A percentile compares a stretch with the other conserved stretches of the same genome.
Evolutionary conservation across 2,888 invertebrate species (phyloP).

Genomic region (Drosophila atroscutellata): DNA sequence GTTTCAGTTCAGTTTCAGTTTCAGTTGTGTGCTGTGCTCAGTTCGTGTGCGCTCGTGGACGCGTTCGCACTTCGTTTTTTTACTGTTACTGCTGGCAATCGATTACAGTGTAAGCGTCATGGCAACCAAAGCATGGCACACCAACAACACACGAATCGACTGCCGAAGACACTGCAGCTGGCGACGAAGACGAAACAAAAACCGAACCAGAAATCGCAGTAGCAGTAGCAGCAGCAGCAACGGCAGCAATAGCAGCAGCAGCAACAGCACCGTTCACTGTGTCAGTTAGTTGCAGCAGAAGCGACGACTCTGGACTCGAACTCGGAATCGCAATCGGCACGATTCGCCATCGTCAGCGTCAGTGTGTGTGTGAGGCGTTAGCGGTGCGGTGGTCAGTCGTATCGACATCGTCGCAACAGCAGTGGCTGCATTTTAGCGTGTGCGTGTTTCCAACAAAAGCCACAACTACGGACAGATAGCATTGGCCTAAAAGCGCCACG

Average conservation of each 20-base stretch:
- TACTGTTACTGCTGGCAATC: constrained; percentile 47
- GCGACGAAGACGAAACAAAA: constrained; percentile 23
- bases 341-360: constrained; percentile 11
- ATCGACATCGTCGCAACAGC: constrained; percentile 53
- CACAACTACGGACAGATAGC: constrained; percentile 84
- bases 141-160: constrained; percentile 12
- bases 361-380: constrained; percentile 52
- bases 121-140: constrained; percentile 46
- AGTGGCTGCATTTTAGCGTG: constrained; percentile 40
- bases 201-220: constrained; percentile 37
- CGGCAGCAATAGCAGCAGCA: constrained; percentile 35
- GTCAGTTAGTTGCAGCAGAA: constrained; percentile 65
- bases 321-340: constrained; percentile 3
- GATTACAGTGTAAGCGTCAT: constrained; percentile 59
- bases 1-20: constrained; percentile 18
- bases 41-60: constrained; percentile 75
- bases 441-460: constrained; percentile 37
- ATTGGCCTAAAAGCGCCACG: constrained; percentile 85
- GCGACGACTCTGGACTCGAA: constrained; percentile 9
- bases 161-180: constrained; percentile 27
- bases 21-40: constrained; percentile 52
- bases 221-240: constrained; percentile 34
- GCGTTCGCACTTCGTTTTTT: constrained; percentile 63
- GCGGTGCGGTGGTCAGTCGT: constrained; percentile 51
- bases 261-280: constrained; percentile 43